A percentile compares a stretch with the other conserved stretches of the same genome.
Evolutionary conservation across 2,797 vertebrate species (phyloP).

Genomic region (Diplodus puntazzo): DNA sequence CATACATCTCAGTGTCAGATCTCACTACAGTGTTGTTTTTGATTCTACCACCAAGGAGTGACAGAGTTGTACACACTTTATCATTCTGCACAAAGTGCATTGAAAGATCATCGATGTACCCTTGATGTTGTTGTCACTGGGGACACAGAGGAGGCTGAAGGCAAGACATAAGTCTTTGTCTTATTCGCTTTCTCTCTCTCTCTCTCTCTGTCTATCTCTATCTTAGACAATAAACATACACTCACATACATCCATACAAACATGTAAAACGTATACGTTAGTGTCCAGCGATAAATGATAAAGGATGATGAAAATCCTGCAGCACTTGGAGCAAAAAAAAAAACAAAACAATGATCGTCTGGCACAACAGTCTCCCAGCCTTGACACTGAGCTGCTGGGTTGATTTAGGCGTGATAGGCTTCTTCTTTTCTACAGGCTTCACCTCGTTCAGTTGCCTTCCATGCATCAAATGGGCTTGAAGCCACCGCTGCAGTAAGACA

Average conservation of each 20-base stretch:
- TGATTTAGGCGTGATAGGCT: slow-evolving; percentile 14
- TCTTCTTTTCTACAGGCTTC: slow-evolving; percentile 25
- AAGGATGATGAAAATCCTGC: slow-evolving; percentile 12
- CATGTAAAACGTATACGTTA: slow-evolving; percentile 6
- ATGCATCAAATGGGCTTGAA: background rate
- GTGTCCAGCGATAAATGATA: background rate
- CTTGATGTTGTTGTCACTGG: background rate
- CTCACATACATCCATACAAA: slow-evolving; percentile 15
- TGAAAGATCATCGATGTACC: background rate
- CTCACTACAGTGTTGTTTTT: background rate
- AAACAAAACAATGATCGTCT: slow-evolving; percentile 6
- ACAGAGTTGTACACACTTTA: background rate
- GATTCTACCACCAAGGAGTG: background rate
- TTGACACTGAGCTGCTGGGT: slow-evolving; percentile 15
- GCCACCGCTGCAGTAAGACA: slow-evolving; percentile 27
- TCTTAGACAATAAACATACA: slow-evolving; percentile 1
- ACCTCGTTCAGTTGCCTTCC: slow-evolving; percentile 9
- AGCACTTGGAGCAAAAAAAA: slow-evolving; percentile 18
- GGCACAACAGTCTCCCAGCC: background rate
- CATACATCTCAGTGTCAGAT: background rate
- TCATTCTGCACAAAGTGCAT: background rate
- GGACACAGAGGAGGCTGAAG: background rate
- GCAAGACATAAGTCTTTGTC: background rate
- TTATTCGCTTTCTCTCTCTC: background rate
- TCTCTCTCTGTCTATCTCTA: background rate